A percentile compares a stretch with the other conserved stretches of the same genome.
Evolutionary conservation across 1,140 invertebrate species (phyloP).

Genomic region (Nephotettix cincticeps): DNA sequence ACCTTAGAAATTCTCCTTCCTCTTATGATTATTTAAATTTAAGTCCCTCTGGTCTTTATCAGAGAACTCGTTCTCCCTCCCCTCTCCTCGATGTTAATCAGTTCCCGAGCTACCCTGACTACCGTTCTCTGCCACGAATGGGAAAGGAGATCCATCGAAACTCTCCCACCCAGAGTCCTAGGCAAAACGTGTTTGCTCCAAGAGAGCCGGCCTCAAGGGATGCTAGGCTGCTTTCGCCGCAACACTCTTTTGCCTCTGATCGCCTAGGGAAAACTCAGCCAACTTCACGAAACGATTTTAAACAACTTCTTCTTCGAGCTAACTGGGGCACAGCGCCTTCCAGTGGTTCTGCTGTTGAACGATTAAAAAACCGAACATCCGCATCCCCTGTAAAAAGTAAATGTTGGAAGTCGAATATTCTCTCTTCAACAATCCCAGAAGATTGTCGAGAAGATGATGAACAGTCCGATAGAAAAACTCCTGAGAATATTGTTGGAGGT

Average conservation of each 20-base stretch:
- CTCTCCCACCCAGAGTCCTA: neutral
- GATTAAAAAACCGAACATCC: constrained; percentile 54
- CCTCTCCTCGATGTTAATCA: constrained; percentile 7
- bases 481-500: neutral
- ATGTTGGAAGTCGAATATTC: constrained; percentile 72
- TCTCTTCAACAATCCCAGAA: constrained; percentile 83
- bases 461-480: constrained; percentile 18
- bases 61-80: constrained; percentile 13
- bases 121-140: neutral
- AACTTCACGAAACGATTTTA: constrained; percentile 64
- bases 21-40: constrained; percentile 10
- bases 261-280: constrained; percentile 32
- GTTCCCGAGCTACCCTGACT: constrained; percentile 16
- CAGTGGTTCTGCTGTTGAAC: constrained; percentile 74
- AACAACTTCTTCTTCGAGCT: constrained; percentile 68
- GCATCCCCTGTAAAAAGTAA: constrained; percentile 54
- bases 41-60: constrained; percentile 4
- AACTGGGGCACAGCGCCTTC: constrained; percentile 29
- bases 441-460: constrained; percentile 69
- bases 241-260: constrained; percentile 26
- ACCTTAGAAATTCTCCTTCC: constrained; percentile 14
- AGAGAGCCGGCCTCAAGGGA: constrained; percentile 19
- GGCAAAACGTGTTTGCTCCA: neutral
- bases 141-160: neutral
- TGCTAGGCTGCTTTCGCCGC: neutral